Percentiles rank a stretch among this genome's conserved stretches.
phyloP scores from a whole-genome alignment of 2,888 invertebrate genomes.

The Sylvicola fuscatus region DNA sequence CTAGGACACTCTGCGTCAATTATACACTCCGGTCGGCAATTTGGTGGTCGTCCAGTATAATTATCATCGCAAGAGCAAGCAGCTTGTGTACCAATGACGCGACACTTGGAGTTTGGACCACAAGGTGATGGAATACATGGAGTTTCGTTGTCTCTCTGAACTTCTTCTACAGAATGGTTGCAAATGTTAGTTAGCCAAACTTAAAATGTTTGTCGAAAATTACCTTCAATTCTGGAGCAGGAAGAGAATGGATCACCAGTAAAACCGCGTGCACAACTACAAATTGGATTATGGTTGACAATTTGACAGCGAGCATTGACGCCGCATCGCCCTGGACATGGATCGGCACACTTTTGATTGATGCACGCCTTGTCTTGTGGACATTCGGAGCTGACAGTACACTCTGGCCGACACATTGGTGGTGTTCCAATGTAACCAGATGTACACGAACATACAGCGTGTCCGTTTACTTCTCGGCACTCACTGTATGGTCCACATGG shows the following conservation, averaged over 20 bases:
- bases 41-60: slow-evolving; percentile 67
- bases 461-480: slow-evolving; percentile 37
- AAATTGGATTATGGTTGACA: slow-evolving; percentile 45
- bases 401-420: slow-evolving; percentile 42
- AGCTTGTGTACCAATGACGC: slow-evolving; percentile 59
- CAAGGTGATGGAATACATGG: slow-evolving; percentile 68
- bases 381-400: slow-evolving; percentile 43
- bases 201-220: neutral
- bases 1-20: slow-evolving; percentile 63
- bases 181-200: neutral
- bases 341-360: slow-evolving; percentile 41
- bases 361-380: slow-evolving; percentile 38
- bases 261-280: slow-evolving; percentile 37
- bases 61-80: slow-evolving; percentile 66
- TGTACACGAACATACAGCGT: slow-evolving; percentile 40
- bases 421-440: slow-evolving; percentile 41
- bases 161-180: neutral
- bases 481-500: slow-evolving; percentile 46
- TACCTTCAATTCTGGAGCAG: slow-evolving; percentile 19
- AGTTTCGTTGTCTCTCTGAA: slow-evolving; percentile 28
- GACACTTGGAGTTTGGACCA: slow-evolving; percentile 65
- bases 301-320: slow-evolving; percentile 41
- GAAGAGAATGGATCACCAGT: slow-evolving; percentile 42
- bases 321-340: slow-evolving; percentile 45
- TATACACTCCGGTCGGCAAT: slow-evolving; percentile 67